Evolutionary conservation across 2,113 vertebrate species (phyloP).

Genomic region (Rhea americana): DNA sequence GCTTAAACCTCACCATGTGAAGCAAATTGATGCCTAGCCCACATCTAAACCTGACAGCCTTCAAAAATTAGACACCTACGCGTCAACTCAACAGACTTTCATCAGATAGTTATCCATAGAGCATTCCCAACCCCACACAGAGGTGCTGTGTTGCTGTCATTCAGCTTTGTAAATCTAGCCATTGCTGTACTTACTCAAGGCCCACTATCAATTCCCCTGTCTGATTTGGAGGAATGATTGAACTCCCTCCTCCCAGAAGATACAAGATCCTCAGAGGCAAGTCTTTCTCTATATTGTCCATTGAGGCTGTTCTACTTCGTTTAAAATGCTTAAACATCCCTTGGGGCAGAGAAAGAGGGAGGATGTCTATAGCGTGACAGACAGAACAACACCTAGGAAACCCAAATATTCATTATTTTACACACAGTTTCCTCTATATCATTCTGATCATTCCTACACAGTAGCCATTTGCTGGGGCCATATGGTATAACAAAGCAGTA

Average conservation of each 20-base stretch:
- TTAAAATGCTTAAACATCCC: background rate
- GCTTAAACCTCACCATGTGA: background rate
- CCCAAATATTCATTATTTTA: background rate
- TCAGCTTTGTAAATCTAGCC: background rate
- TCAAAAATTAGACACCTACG: background rate
- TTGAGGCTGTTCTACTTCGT: background rate
- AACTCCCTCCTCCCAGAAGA: background rate
- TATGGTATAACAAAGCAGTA: background rate
- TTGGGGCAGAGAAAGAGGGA: background rate
- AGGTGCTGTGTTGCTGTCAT: background rate
- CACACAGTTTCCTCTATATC: background rate
- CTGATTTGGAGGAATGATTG: background rate
- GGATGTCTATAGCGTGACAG: background rate
- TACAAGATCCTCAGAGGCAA: background rate
- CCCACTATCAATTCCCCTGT: background rate
- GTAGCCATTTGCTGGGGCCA: background rate
- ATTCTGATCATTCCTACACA: background rate
- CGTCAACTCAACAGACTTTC: background rate
- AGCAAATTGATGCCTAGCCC: background rate
- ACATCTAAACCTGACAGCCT: background rate
- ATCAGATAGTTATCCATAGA: background rate
- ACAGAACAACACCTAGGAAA: conserved; percentile 8
- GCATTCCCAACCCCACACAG: background rate
- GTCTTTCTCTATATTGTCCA: background rate
- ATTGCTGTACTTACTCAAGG: background rate